Evolutionary conservation across 2,797 vertebrate genomes (phyloP).

Genomic region (Peromyscus attwateri): DNA sequence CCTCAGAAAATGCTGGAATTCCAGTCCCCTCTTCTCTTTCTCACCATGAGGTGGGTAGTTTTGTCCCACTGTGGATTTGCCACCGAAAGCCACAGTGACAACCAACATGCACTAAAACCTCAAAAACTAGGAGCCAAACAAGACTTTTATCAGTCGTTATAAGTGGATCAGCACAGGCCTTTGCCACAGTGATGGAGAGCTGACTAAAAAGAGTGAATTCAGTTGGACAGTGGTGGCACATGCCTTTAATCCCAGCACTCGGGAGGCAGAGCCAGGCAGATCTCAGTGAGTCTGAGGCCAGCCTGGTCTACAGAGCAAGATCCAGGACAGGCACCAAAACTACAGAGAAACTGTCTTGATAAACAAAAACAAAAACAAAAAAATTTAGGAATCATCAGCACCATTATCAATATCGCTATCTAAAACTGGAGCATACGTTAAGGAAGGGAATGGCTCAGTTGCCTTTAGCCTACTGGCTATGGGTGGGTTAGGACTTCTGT

Average conservation of each 20-base stretch:
- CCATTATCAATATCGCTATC: not conserved
- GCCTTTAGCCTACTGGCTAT: too few relatives aligned
- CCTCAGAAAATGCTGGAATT: not conserved
- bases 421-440: not conserved
- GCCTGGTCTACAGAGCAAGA: too few relatives aligned
- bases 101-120: not conserved
- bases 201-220: too few relatives aligned
- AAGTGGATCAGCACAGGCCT: not conserved
- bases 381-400: too few relatives aligned
- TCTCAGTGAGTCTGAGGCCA: too few relatives aligned
- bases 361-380: not conserved
- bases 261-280: too few relatives aligned
- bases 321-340: too few relatives aligned
- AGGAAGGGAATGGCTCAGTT: too few relatives aligned
- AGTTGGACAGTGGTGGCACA: too few relatives aligned
- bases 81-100: not conserved
- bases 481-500: too few relatives aligned
- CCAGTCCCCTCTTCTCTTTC: not conserved
- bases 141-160: not conserved
- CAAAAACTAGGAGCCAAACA: not conserved
- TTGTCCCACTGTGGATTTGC: not conserved
- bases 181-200: not conserved
- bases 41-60: not conserved
- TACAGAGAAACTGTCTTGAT: too few relatives aligned
- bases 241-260: too few relatives aligned